Conservation (phyloP, 2,888 invertebrate species). For the Temnothorax unifasciatus region DNA sequence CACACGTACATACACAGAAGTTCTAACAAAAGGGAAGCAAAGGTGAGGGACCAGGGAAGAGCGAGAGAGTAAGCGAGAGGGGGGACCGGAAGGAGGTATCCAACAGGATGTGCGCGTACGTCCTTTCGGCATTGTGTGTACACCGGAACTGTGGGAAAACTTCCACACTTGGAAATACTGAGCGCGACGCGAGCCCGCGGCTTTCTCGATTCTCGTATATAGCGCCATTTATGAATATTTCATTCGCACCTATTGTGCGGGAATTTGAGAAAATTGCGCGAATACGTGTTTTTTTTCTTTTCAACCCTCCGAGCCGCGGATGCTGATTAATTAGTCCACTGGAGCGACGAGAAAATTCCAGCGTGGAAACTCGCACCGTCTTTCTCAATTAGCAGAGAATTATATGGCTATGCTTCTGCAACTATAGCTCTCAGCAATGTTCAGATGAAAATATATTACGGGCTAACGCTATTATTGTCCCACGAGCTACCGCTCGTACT, state of each 20-base stretch:
- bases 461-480: not conserved
- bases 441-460: constrained; percentile 3
- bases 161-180: constrained; percentile 73
- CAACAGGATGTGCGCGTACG: constrained; percentile 79
- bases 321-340: constrained; percentile 78
- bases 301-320: constrained; percentile 43
- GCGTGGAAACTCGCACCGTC: constrained; percentile 26
- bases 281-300: constrained; percentile 23
- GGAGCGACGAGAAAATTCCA: constrained; percentile 49
- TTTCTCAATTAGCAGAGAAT: constrained; percentile 25
- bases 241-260: constrained; percentile 24
- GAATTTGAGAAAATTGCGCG: constrained; percentile 42
- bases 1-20: not conserved
- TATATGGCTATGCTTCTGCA: not conserved
- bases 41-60: constrained; percentile 40
- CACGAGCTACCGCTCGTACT: not conserved
- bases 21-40: constrained; percentile 54
- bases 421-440: not conserved
- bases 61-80: constrained; percentile 41
- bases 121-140: constrained; percentile 79
- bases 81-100: constrained; percentile 79
- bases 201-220: constrained; percentile 40
- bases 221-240: constrained; percentile 64
- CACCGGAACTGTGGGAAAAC: constrained; percentile 84
- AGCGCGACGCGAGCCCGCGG: constrained; percentile 30